Conservation (phyloP, 2,888 invertebrate species). For the Plebejus anna region DNA sequence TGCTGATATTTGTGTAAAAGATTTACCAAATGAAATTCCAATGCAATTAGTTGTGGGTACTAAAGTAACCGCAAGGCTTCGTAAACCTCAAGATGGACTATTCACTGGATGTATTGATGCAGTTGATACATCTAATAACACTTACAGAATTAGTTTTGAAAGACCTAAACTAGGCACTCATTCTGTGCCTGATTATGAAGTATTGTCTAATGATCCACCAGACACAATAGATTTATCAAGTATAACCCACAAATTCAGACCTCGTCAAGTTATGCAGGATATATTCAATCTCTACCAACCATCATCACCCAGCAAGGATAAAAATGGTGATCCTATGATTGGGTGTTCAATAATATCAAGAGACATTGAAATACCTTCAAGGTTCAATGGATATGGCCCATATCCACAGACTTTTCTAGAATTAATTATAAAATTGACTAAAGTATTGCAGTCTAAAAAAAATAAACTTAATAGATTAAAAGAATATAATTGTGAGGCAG, state of each 20-base stretch:
- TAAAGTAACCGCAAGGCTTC: constrained; percentile 93
- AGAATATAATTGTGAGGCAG: constrained; percentile 94
- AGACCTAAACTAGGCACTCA: constrained; percentile 95
- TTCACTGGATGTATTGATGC: constrained; percentile 97
- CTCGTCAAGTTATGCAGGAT: constrained; percentile 82
- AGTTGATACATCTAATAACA: constrained; percentile 95
- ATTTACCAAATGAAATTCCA: constrained; percentile 96
- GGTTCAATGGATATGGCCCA: constrained; percentile 64
- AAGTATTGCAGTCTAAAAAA: constrained; percentile 90
- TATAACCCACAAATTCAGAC: constrained; percentile 89
- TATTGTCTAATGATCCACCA: constrained; percentile 93
- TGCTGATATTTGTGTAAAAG: constrained; percentile 88
- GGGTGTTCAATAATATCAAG: constrained; percentile 72
- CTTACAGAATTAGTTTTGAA: constrained; percentile 97
- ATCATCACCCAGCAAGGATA: constrained; percentile 53
- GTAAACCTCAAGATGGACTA: constrained; percentile 96
- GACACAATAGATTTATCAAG: constrained; percentile 93
- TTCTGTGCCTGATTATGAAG: constrained; percentile 98
- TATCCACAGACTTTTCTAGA: constrained; percentile 93
- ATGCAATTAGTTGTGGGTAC: constrained; percentile 96
- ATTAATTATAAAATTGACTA: constrained; percentile 91
- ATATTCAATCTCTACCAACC: constrained; percentile 71
- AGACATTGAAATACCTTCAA: constrained; percentile 78
- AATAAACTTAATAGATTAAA: constrained; percentile 88
- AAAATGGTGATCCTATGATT: constrained; percentile 86